phyloP scores from a whole-genome alignment of 2,888 invertebrate genomes.

The Epistrophe eligans region DNA sequence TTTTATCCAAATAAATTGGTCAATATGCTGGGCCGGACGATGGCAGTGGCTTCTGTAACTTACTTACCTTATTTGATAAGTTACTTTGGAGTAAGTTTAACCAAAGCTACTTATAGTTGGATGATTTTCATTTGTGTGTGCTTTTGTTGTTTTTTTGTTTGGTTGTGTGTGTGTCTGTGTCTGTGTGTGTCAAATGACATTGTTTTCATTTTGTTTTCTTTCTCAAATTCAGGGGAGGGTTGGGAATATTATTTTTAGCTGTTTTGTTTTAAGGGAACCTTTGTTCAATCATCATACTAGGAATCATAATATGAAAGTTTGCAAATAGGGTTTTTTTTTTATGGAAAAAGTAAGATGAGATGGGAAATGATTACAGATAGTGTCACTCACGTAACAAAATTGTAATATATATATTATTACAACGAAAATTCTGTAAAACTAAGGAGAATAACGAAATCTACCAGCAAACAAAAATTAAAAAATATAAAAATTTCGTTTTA shows the following conservation, averaged over 20 bases:
- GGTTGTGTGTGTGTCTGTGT: background rate
- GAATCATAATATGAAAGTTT: background rate
- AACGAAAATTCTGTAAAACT: too few species aligned
- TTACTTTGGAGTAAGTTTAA: constrained; percentile 82
- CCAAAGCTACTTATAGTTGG: constrained; percentile 26
- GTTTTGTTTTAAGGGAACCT: background rate
- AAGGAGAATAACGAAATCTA: too few species aligned
- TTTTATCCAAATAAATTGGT: constrained; percentile 83
- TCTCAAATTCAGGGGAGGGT: too few species aligned
- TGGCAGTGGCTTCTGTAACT: constrained; percentile 82
- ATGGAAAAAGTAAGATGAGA: background rate
- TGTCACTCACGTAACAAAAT: too few species aligned
- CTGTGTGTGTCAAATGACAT: background rate
- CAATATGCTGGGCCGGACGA: constrained; percentile 80
- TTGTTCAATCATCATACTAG: constrained; percentile 2
- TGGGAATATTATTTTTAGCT: background rate
- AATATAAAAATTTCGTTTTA: too few species aligned
- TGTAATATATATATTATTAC: too few species aligned
- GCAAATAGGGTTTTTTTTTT: background rate
- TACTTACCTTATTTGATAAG: constrained; percentile 82
- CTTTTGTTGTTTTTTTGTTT: background rate
- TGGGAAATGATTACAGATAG: background rate
- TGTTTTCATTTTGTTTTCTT: background rate
- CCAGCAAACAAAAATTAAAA: too few species aligned
- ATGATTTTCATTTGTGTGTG: constrained; percentile 24